Evolutionary conservation across 2,113 vertebrate genomes (phyloP), one percentile per base, ranked within the genome.

Genomic region (Collichthys lucidus): DNA sequence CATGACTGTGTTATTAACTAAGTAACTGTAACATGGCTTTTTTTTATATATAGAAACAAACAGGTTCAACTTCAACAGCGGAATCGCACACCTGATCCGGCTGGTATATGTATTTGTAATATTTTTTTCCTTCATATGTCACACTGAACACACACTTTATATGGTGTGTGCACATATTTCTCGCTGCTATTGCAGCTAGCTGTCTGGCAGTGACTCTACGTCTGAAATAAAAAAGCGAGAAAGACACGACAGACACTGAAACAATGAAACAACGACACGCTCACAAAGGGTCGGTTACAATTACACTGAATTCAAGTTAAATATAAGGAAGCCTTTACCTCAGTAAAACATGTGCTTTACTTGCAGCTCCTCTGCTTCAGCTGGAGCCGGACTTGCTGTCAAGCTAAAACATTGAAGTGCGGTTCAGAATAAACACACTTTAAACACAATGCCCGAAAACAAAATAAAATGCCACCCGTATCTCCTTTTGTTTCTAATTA

Each of bases 311-410:
- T 11, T 5, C 1, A 22, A 31, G 53, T 53, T 19, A 29, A 76
- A 75, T 29, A 31, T 40, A 2, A 4, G 46, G 16, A 35, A n/a
- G 3, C 14, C 31, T 47, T 73, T 24, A 75, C 55, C 60, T 60
- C 47, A 57, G 1, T 56, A 55, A 46, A 46, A 44, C 86, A 87
- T 86, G 83, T 67, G 86, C 42, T 83, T 71, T 29, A 57, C 69
- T 59, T 16, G 22, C 4, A 20, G 67, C n/a, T 14, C 11, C 1
- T 31, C 53, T 31, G 76, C 4, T 74, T 74, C 71, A 70, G 77
- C 42, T 61, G 47, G 59, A 9, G 7, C 22, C 9, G 10, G 4
- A 17, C 3, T n/a, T 3, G 3, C 2, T 2, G 15, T 71, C 67
- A 83, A 74, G 35, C 1, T 9, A 0, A 0, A 15, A 7, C 0